Percentiles rank a stretch among this genome's conserved stretches.
Conservation (phyloP, 2,113 vertebrate genomes). For the Ahaetulla prasina region DNA sequence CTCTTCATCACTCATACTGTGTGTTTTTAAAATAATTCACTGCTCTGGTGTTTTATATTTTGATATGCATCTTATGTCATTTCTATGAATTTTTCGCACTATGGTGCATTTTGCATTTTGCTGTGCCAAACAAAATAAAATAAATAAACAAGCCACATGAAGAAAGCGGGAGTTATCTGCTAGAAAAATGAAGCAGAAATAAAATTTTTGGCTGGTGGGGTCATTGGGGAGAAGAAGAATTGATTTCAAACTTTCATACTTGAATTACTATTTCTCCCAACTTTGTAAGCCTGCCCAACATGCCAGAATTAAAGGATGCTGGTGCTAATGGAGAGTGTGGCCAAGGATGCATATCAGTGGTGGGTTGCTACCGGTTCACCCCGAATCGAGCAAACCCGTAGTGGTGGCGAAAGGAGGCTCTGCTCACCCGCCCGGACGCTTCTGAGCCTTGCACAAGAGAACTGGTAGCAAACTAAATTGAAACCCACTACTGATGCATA, state of each 20-base stretch:
- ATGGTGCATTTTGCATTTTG: not conserved
- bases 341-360: too few relatives aligned
- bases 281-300: not conserved
- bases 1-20: not conserved
- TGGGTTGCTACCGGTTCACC: too few relatives aligned
- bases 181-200: not conserved
- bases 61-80: not conserved
- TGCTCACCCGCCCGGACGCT: too few relatives aligned
- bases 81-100: not conserved
- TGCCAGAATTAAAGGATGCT: not conserved
- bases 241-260: not conserved
- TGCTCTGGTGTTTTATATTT: not conserved
- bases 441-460: too few relatives aligned
- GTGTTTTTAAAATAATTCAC: not conserved
- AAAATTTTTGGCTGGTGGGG: not conserved
- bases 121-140: not conserved
- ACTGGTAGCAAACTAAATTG: too few relatives aligned
- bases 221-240: not conserved
- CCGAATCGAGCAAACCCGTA: too few relatives aligned
- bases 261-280: not conserved
- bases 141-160: not conserved
- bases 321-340: not conserved
- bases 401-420: too few relatives aligned
- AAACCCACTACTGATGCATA: not conserved
- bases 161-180: not conserved